Percentiles rank a stretch among this genome's conserved stretches.
These are phyloP conservation scores for Macropis europaea DNA, from an alignment of 2,888 invertebrate genomes.

Conservation along the genomic window DNA sequence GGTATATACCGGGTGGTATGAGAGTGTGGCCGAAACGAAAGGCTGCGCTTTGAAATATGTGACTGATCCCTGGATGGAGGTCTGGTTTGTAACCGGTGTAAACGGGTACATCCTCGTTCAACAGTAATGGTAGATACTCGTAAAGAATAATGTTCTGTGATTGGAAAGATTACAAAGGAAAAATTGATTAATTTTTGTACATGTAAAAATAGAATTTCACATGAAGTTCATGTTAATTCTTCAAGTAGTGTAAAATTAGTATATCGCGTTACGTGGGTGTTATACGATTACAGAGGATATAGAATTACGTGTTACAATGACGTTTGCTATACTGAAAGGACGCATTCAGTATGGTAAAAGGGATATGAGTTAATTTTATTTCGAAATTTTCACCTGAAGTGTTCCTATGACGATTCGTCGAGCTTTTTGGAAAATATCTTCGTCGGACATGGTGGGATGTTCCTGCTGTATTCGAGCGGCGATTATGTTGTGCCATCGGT, in stretches of 20 bases:
- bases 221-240: constrained; percentile 10
- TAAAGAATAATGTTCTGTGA: constrained; percentile 95
- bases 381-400: constrained; percentile 88
- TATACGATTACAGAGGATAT: constrained; percentile 29
- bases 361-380: too few species aligned
- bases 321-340: too few species aligned
- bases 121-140: constrained; percentile 96
- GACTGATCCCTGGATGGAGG: constrained; percentile 96
- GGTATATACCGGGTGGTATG: constrained; percentile 93
- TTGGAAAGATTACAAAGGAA: constrained; percentile 30
- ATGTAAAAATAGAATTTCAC: not conserved
- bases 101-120: constrained; percentile 86
- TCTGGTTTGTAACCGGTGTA: constrained; percentile 94
- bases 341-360: too few species aligned
- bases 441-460: constrained; percentile 94
- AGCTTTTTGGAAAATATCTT: constrained; percentile 95
- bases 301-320: constrained; percentile 3
- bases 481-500: constrained; percentile 97
- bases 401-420: constrained; percentile 95
- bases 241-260: constrained; percentile 27
- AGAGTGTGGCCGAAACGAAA: constrained; percentile 98
- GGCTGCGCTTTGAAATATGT: constrained; percentile 97
- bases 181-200: not conserved
- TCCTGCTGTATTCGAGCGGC: constrained; percentile 89
- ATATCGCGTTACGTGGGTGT: constrained; percentile 1